phyloP scores from a whole-genome alignment of 2,797 vertebrate species.

The Danio kyathit region DNA sequence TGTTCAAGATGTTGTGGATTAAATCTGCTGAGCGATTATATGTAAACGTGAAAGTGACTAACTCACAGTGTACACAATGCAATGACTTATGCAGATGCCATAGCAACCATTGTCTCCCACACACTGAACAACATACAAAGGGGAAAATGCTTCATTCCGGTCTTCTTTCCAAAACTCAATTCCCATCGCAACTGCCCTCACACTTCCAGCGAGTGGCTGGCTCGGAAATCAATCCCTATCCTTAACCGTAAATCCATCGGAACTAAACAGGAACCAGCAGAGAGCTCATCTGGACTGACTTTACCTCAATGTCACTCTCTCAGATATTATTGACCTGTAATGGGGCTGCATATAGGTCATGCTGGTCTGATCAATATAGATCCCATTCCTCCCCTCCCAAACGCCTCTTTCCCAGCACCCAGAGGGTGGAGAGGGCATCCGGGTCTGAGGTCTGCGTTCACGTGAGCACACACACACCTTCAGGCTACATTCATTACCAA shows the following conservation, averaged over 20 bases:
- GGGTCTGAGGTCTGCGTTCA: constrained; percentile 11
- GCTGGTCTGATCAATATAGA: constrained; percentile 61
- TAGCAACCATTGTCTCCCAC: constrained; percentile 35
- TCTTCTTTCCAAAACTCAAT: constrained; percentile 16
- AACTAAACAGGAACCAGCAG: constrained; percentile 15
- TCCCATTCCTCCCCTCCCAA: constrained; percentile 35
- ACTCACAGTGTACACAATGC: constrained; percentile 21
- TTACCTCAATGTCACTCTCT: constrained; percentile 66
- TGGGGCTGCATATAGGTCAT: constrained; percentile 54
- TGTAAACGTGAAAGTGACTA: constrained; percentile 32
- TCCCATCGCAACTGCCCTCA: neutral
- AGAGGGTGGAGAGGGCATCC: constrained; percentile 28
- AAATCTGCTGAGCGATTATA: neutral
- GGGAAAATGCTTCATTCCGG: neutral
- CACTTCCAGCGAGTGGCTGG: neutral
- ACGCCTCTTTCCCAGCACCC: constrained; percentile 18
- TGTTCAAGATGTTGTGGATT: neutral
- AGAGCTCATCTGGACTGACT: constrained; percentile 53
- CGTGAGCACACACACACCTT: constrained; percentile 28
- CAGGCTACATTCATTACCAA: constrained; percentile 27
- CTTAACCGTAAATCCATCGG: constrained; percentile 10
- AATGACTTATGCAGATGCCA: constrained; percentile 26
- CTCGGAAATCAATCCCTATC: constrained; percentile 2
- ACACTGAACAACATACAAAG: constrained; percentile 22
- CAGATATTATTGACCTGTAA: constrained; percentile 50